Evolutionary conservation across 1,140 invertebrate species (phyloP), one percentile per base, ranked within the genome.

Genomic region (Rhyzopertha dominica): DNA sequence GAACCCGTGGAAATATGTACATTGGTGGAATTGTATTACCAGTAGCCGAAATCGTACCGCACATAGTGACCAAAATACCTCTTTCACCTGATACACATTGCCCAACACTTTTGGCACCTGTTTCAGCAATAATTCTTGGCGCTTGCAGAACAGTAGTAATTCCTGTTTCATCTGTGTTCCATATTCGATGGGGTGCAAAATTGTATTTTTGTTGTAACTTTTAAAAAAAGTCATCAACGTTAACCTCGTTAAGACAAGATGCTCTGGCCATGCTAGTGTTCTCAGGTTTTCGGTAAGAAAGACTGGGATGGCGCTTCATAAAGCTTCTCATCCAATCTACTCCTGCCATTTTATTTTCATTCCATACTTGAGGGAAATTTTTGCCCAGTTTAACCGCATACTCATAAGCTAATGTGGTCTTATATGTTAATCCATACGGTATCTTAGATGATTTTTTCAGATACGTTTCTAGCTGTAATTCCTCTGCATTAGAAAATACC

Each of bases 61-160:
- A 62, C 40, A 67, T 48, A 5, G 61, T 61, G 10, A 67, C 58
- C 5, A 68, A 29, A 36, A 50, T 45, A 3, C 63, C 69, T 43
- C 63, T 44, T 54, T 72, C 68, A 4, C 60, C 65, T 5, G 63
- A 69, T 9, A 61, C 58, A 32, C 56, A 47, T 53, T 62, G 53
- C n/a, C 63, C 64, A 3, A 72, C 64, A 52, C 60, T 53, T 44
- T 66, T 72, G 43, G 37, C 24, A 3, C 64, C 62, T 52, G 32
- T 70, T 37, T 24, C 20, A 26, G 66, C 61, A 32, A 72, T 52
- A 32, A 72, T 54, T 56, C 66, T 69, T 10, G 57, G 59, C 22
- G 59, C 49, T 44, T 65, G 62, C 8, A 64, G 58, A 22, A 74
- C 70, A n/a, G 71, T 72, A 18, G 59, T 68, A n/a, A 70, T 47